Evolutionary conservation across 2,113 vertebrate species (phyloP).

Genomic region (Tenrec ecaudatus): DNA sequence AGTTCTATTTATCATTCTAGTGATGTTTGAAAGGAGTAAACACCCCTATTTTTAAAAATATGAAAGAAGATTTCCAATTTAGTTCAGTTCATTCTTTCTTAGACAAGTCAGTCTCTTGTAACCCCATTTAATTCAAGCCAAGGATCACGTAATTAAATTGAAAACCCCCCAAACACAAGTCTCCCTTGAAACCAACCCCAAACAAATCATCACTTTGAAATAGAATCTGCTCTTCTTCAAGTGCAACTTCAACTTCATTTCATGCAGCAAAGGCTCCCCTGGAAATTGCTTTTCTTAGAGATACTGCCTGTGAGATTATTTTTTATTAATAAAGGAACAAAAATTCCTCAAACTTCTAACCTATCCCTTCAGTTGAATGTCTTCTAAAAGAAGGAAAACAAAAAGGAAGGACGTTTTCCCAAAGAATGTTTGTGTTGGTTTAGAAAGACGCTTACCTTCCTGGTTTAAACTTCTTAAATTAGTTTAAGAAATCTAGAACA

Average conservation of each 20-base stretch:
- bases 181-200: not conserved
- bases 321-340: not conserved
- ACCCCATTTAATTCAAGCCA: not conserved
- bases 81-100: not conserved
- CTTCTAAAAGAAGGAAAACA: not conserved
- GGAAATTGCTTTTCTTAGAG: not conserved
- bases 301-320: not conserved
- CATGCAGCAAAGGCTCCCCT: not conserved
- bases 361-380: not conserved
- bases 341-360: not conserved
- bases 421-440: not conserved
- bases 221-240: conserved; percentile 29
- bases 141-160: not conserved
- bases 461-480: not conserved
- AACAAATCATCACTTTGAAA: not conserved
- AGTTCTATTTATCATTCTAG: conserved; percentile 54
- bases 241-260: not conserved
- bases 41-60: not conserved
- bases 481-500: not conserved
- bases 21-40: not conserved
- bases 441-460: conserved; percentile 28
- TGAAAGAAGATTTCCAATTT: not conserved
- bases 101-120: not conserved
- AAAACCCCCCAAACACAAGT: conserved; percentile 10
- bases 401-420: not conserved